Evolutionary conservation across 2,888 invertebrate species (phyloP), one percentile per base, ranked within the genome.

Genomic region (Meteorus colon): DNA sequence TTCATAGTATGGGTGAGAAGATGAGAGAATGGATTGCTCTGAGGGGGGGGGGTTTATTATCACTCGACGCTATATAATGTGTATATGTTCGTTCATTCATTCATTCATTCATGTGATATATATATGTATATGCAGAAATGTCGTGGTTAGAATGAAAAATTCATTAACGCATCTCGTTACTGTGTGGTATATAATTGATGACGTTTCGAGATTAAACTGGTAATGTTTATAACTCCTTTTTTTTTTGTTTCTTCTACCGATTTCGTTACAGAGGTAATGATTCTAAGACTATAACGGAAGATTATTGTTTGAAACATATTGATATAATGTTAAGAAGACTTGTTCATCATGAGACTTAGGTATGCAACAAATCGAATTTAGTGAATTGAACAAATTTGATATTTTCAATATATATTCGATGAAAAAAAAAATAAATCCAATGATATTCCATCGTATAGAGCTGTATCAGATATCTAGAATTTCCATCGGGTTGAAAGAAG

Each of bases 71-170:
- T 55, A 55, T 19, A 55, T 48, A 16, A n/a, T 48, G n/a, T n/a
- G 16, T 48, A n/a, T 63, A 31, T n/a, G 63, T 45, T 12, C n/a
- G 4, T 55, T n/a, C n/a, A 19, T 55, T 12, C n/a, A n/a, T 55
- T n/a, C 5, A 19, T 55, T 8, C n/a, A 55, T 55, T n/a, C 19
- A 55, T 55, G 8, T 34, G n/a, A 55, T 55, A 55, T 55, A 19
- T 55, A 73, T 55, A 55, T 55, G 6, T 55, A 73, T 51, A 51
- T 51, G 1, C 19, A 51, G 51, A 55, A 73, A 63, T 51, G 73
- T 73, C 63, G 34, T 63, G 34, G 60, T 4, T 41, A 45, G 67
- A 74, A 74, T 74, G 67, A 67, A 74, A 74, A 67, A 74, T 74
- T 74, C 48, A 74, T 74, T 67, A 67, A 60, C 60, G 67, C 74